These are phyloP conservation scores for Xylota segnis DNA, from an alignment of 2,888 invertebrate genomes.

Conservation along the genomic window DNA sequence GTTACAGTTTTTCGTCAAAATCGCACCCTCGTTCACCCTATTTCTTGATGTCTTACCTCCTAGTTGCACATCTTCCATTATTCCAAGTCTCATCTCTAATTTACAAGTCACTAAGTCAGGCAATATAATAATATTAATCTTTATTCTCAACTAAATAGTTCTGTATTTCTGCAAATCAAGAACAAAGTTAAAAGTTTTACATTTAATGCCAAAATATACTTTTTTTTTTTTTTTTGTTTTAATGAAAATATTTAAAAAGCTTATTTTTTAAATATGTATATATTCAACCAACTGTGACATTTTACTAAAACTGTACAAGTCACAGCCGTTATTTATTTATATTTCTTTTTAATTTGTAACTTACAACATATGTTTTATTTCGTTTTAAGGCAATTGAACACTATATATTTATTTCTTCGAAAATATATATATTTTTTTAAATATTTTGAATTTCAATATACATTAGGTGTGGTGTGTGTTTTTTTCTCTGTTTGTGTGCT, in stretches of 20 bases:
- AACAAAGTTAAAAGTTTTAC: slow-evolving; percentile 49
- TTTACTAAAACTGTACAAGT: slow-evolving; percentile 46
- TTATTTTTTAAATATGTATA: slow-evolving; percentile 30
- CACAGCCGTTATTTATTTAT: slow-evolving; percentile 25
- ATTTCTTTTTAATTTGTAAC: slow-evolving; percentile 36
- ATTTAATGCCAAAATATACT: slow-evolving; percentile 49
- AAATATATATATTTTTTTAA: slow-evolving; percentile 33
- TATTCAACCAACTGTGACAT: slow-evolving; percentile 34
- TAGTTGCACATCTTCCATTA: too few species aligned
- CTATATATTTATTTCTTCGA: slow-evolving; percentile 40
- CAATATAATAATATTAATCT: slow-evolving; percentile 18
- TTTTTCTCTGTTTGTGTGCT: slow-evolving; percentile 17
- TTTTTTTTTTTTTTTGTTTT: not conserved
- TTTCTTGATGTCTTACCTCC: too few species aligned
- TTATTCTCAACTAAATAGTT: slow-evolving; percentile 30
- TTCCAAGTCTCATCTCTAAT: too few species aligned
- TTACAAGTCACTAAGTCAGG: not conserved
- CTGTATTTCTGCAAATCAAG: slow-evolving; percentile 50
- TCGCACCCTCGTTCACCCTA: too few species aligned
- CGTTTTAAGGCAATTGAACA: slow-evolving; percentile 68
- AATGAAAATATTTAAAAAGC: slow-evolving; percentile 52
- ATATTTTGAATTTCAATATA: not conserved
- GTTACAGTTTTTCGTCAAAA: too few species aligned
- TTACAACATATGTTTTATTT: slow-evolving; percentile 57
- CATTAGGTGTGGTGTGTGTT: not conserved